Base-by-base conservation (phyloP, 2,113 vertebrate species). In the Protobothrops flavoviridis region DNA sequence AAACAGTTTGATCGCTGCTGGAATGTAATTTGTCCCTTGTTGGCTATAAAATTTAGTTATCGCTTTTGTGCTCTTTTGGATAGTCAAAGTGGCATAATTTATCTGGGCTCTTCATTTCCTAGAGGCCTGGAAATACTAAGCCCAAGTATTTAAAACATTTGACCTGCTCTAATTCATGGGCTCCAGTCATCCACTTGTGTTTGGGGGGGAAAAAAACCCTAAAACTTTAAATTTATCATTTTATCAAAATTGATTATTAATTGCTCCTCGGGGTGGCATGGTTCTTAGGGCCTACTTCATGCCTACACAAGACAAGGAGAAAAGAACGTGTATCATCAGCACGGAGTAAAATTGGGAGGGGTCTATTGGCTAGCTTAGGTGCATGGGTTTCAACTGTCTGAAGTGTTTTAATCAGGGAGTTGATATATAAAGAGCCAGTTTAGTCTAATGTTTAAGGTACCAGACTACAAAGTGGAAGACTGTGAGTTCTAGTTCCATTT, bases 171-270 rank as follows among this genome's bases (percentile, higher is more conserved):
- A 29, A n/a, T 64, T 64, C 61, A n/a, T 5, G 29, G 26, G 11
- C 13, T n/a, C 29, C 61, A n/a, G 13, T 64, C 59, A 64, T 29
- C 26, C 59, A 64, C 59, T 64, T 64, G 61, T 10, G 1, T 29
- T 61, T 9, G 9, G 24, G 9, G 0, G 4, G 12, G 9, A 0
- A 4, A 61, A 61, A 59, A 3, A 0, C 21, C 10, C 10, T 61
- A 29, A 29, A 64, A 64, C 3, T 64, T n/a, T 64, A n/a, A 11
- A n/a, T 64, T 64, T 12, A n/a, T n/a, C 26, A 64, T n/a, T 64
- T 64, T 5, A n/a, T n/a, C 26, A 64, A 64, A 64, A 64, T n/a
- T n/a, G 61, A n/a, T 64, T 64, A 13, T 64, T 26, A 64, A n/a
- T 64, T 64, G 61, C 29, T 12, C 10, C 26, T 13, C 4, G 11